These are phyloP conservation scores for Girardinus metallicus DNA, from an alignment of 2,797 vertebrate genomes.

Conservation along the genomic window DNA sequence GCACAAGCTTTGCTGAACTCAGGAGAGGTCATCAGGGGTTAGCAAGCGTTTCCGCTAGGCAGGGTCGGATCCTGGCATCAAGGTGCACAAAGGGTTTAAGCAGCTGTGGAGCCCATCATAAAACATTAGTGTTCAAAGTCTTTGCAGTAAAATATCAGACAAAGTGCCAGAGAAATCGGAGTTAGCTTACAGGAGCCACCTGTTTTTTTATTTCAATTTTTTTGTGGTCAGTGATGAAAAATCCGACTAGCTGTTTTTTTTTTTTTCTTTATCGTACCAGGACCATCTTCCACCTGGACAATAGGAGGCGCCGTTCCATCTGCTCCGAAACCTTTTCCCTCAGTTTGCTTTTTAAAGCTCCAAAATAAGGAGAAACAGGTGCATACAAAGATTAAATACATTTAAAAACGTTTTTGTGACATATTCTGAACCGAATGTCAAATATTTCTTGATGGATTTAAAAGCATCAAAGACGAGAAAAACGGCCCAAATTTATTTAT, in stretches of 20 bases:
- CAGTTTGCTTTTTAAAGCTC: background rate
- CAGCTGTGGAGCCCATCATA: background rate
- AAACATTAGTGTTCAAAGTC: background rate
- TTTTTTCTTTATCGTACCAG: background rate
- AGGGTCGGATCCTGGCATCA: background rate
- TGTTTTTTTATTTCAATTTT: background rate
- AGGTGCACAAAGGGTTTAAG: background rate
- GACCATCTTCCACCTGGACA: background rate
- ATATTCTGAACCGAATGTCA: background rate
- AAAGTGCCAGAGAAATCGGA: background rate
- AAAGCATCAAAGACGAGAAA: background rate
- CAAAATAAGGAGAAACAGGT: background rate
- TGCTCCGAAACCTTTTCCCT: background rate
- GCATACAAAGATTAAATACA: background rate
- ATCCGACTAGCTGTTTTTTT: background rate
- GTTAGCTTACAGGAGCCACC: background rate
- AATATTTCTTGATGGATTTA: background rate
- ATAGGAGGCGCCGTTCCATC: background rate
- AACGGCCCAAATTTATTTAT: background rate
- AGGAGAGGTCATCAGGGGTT: conserved; percentile 5
- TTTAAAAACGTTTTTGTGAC: background rate
- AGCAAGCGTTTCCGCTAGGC: background rate
- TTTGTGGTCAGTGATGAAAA: background rate
- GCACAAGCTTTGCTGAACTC: background rate
- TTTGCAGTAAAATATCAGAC: background rate